A percentile compares a stretch with the other conserved stretches of the same genome.
These are phyloP conservation scores for Drosophila nannoptera DNA, from an alignment of 1,140 invertebrate species.

Conservation along the genomic window DNA sequence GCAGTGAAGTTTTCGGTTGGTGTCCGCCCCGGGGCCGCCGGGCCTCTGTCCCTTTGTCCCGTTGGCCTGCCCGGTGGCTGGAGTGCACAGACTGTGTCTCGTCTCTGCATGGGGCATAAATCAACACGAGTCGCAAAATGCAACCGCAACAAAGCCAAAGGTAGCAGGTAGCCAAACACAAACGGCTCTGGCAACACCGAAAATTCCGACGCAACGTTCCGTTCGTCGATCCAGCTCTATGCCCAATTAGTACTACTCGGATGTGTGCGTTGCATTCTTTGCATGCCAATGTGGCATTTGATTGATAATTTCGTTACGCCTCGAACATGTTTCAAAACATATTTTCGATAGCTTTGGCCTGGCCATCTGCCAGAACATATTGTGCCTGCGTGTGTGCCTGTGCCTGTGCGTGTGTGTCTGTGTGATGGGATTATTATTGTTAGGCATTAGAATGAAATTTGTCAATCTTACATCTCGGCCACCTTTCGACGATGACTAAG, in stretches of 20 bases:
- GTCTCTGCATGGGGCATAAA: conserved; percentile 62
- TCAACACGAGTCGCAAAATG: conserved; percentile 61
- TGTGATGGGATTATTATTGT: conserved; percentile 35
- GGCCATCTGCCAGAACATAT: conserved; percentile 47
- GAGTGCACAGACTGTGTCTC: conserved; percentile 31
- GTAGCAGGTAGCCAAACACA: conserved; percentile 51
- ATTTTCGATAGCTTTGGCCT: conserved; percentile 55
- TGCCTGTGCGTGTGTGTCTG: conserved; percentile 24
- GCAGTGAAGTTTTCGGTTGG: background rate
- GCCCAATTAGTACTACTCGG: conserved; percentile 65
- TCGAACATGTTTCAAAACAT: conserved; percentile 57
- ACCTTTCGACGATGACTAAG: conserved; percentile 48
- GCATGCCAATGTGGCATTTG: conserved; percentile 72
- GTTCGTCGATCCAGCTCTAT: conserved; percentile 37
- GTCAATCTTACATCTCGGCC: conserved; percentile 45
- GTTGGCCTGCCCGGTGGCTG: background rate
- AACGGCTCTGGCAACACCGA: conserved; percentile 32
- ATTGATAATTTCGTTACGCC: conserved; percentile 76
- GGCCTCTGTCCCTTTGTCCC: background rate
- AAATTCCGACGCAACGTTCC: conserved; percentile 51
- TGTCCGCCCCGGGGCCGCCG: conserved; percentile 18
- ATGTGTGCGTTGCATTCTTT: conserved; percentile 64
- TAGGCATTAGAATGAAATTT: conserved; percentile 45
- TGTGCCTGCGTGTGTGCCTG: conserved; percentile 30
- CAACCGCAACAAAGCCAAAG: conserved; percentile 43